Base-by-base conservation (phyloP, 2,113 vertebrate species). In the Pluvialis apricaria region DNA sequence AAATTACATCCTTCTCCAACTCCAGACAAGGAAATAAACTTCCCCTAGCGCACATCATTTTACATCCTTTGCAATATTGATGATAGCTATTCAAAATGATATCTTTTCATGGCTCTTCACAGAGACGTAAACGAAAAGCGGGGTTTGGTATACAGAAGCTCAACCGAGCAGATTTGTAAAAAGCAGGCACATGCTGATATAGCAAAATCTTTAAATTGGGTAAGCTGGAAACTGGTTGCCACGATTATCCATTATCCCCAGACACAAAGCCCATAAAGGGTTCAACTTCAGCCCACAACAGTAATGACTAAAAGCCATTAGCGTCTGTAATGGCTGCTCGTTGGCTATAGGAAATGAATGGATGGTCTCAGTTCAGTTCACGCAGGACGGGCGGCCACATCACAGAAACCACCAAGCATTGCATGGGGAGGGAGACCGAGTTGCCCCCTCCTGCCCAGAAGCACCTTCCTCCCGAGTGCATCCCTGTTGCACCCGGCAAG, bases 221-320 rank as follows among this genome's bases (percentile, higher is more conserved):
- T 79, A 91, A 85, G 58, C 75, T 95, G 58, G 75, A 94, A 77
- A 60, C 54, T 29, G 75, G 45, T 91, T 79, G 82, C 81, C 73
- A 76, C 0, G 3, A 17, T 92, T 52, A 62, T 10, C 61, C 62
- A 75, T 92, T 54, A 76, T 51, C 31, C 70, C 10, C 62, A 72
- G 83, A 95, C 73, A 97, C 73, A 89, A 54, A 68, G 52, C n/a
- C 69, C 78, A 65, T 47, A n/a, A 89, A 66, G 84, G 77, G 68
- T 31, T 94, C 84, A 36, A 14, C 71, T 58, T 42, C 75, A 82
- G 84, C 4, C 91, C 82, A 4, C 62, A 55, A 11, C 62, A 73
- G 89, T 44, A 73, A 17, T 62, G 86, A 83, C 32, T 61, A 45
- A 80, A 73, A 90, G 45, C 62, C 70, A 80, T 94, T 55, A 88